phyloP scores from a whole-genome alignment of 2,113 vertebrate genomes.

The Pontoporia blainvillei region DNA sequence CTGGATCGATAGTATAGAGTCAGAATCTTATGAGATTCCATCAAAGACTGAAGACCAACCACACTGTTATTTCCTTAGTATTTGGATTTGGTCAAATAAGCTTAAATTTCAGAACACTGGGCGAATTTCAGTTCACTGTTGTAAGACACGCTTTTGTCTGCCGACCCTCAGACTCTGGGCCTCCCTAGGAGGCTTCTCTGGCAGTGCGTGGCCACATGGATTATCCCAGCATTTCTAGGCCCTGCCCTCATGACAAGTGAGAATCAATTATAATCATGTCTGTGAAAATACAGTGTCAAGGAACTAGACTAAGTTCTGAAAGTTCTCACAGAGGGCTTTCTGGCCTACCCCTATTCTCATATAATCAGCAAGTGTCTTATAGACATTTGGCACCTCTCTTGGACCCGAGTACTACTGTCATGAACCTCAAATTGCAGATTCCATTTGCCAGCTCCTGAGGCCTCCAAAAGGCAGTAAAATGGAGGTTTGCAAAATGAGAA shows the following conservation, averaged over 20 bases:
- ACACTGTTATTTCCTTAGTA: neutral
- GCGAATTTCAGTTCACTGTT: neutral
- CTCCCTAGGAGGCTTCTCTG: neutral
- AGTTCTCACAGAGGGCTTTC: neutral
- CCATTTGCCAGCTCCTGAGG: neutral
- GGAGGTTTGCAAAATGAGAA: neutral
- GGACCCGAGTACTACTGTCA: neutral
- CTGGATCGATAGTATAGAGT: neutral
- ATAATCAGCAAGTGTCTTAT: neutral
- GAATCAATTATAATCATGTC: neutral
- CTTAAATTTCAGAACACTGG: neutral
- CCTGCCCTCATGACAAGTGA: neutral
- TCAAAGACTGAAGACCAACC: neutral
- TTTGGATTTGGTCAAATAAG: neutral
- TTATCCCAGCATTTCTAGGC: neutral
- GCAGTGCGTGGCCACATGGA: neutral
- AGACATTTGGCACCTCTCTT: neutral
- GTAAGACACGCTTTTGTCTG: neutral
- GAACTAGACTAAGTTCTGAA: neutral
- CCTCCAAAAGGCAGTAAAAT: neutral
- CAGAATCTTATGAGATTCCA: neutral
- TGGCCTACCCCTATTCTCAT: neutral
- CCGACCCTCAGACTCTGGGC: neutral
- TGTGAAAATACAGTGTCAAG: constrained; percentile 10
- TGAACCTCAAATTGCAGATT: neutral